These are phyloP conservation scores for Chrysemys picta DNA, from an alignment of 2,113 vertebrate genomes.

Conservation along the genomic window DNA sequence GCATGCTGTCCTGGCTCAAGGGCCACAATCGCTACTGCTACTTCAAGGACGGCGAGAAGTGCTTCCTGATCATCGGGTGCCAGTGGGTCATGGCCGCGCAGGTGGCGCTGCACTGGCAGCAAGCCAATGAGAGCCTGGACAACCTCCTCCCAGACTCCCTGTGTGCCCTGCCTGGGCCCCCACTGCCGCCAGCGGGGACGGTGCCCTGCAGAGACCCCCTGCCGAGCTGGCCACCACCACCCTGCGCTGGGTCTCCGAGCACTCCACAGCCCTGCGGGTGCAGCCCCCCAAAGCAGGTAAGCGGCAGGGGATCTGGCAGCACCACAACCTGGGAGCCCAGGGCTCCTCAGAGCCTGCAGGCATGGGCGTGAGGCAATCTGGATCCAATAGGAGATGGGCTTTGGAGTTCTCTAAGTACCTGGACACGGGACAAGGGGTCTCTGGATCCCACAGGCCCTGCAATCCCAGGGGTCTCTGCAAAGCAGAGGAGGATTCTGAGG, in stretches of 20 bases:
- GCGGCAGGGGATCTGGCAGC: not conserved
- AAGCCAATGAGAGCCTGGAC: conserved; percentile 95
- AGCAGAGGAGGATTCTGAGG: not conserved
- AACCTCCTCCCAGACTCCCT: conserved; percentile 93
- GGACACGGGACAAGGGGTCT: not conserved
- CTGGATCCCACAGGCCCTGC: not conserved
- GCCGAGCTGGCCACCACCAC: conserved; percentile 64
- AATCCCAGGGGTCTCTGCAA: not conserved
- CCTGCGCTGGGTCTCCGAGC: conserved; percentile 70
- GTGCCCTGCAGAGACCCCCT: not conserved
- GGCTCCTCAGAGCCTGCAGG: too few relatives aligned
- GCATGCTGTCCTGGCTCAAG: conserved; percentile 95
- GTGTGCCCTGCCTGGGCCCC: conserved; percentile 81
- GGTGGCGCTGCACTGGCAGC: conserved; percentile 92
- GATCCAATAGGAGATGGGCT: not conserved
- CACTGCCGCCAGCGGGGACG: not conserved
- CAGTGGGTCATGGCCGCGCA: conserved; percentile 97
- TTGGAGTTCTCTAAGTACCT: not conserved
- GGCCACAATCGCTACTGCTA: conserved; percentile 97
- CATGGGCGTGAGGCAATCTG: too few relatives aligned
- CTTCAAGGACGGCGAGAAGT: conserved; percentile 97
- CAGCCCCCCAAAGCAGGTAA: conserved; percentile 76
- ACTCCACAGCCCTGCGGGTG: conserved; percentile 39
- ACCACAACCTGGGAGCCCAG: too few relatives aligned
- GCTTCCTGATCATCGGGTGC: conserved; percentile 95